Evolutionary conservation across 2,888 invertebrate genomes (phyloP).

Genomic region (Trachelus stipa): DNA sequence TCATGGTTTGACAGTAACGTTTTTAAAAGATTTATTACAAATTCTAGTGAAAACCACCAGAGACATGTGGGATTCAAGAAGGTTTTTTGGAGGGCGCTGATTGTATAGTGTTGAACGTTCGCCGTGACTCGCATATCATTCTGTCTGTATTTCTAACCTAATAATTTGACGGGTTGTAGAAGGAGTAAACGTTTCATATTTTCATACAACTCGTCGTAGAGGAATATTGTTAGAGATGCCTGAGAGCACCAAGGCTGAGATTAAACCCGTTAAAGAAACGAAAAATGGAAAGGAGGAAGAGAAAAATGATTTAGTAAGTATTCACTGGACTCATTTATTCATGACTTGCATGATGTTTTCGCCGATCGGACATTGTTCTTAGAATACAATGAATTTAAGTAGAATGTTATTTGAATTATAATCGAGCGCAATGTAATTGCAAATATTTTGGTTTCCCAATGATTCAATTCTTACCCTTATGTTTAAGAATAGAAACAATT

Average conservation of each 20-base stretch:
- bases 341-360: constrained; percentile 29
- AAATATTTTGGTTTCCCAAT: neutral
- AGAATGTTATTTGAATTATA: neutral
- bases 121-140: constrained; percentile 54
- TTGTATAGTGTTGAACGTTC: neutral
- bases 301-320: constrained; percentile 68
- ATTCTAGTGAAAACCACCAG: neutral
- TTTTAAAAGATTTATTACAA: neutral
- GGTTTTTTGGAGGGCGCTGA: neutral
- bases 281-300: constrained; percentile 68
- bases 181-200: constrained; percentile 17
- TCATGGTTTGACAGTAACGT: neutral
- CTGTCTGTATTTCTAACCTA: constrained; percentile 35
- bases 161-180: constrained; percentile 32
- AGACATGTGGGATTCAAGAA: neutral
- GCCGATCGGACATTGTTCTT: constrained; percentile 14
- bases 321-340: constrained; percentile 8
- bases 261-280: constrained; percentile 60
- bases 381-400: neutral
- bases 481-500: neutral
- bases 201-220: constrained; percentile 18
- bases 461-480: neutral
- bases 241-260: constrained; percentile 63
- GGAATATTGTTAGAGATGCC: constrained; percentile 48
- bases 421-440: neutral